A percentile compares a stretch with the other conserved stretches of the same genome.
Conservation (phyloP, 2,888 invertebrate species). For the Axea sp. region DNA sequence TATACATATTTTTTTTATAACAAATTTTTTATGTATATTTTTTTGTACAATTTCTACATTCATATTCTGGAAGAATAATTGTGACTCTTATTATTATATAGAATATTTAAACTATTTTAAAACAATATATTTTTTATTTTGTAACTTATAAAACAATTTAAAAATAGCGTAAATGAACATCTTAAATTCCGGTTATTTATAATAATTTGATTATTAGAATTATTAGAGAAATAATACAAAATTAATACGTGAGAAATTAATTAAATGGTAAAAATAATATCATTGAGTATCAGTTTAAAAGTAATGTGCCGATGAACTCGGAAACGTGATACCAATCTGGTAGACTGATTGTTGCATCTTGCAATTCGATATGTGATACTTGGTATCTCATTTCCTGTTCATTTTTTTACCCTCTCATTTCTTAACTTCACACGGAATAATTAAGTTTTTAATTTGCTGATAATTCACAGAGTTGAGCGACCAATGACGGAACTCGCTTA, state of each 20-base stretch:
- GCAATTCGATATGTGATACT: constrained; percentile 20
- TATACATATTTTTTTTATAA: no score
- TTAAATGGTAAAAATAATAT: constrained; percentile 15
- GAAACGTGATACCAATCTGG: constrained; percentile 87
- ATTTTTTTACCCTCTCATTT: constrained; percentile 1
- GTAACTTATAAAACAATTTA: no score
- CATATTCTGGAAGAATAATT: no score
- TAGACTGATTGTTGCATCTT: background rate
- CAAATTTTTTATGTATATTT: no score
- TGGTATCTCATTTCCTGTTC: constrained; percentile 33
- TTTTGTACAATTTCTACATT: no score
- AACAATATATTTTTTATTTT: no score
- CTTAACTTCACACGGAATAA: constrained; percentile 36
- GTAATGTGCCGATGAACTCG: constrained; percentile 87
- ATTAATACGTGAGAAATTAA: constrained; percentile 24
- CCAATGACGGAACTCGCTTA: constrained; percentile 16
- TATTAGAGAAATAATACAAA: no score
- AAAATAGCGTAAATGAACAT: no score
- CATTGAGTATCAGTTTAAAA: constrained; percentile 8
- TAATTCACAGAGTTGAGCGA: constrained; percentile 17
- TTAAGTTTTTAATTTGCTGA: constrained; percentile 24
- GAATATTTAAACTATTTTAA: no score
- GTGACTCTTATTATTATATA: no score
- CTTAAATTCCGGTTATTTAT: no score
- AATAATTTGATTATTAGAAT: no score